Conservation (phyloP, 2,113 vertebrate genomes). For the Oostethus manadensis region DNA sequence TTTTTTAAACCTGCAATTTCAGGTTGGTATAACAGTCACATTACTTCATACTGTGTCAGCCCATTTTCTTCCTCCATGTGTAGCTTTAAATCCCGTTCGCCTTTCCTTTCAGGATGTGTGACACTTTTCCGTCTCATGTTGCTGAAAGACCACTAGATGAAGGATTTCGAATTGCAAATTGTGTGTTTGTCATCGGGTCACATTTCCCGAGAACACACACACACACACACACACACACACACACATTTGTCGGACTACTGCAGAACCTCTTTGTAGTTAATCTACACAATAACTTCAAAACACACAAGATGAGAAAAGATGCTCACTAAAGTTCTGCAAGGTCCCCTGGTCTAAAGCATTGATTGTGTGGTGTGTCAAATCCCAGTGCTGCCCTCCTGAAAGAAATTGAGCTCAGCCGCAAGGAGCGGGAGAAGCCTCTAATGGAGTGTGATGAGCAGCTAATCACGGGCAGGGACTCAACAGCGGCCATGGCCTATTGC, state of each 20-base stretch:
- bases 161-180: background rate
- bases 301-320: background rate
- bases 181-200: background rate
- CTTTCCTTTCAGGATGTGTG: conserved; percentile 16
- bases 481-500: conserved; percentile 12
- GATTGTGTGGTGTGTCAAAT: conserved; percentile 22
- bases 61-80: background rate
- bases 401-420: conserved; percentile 17
- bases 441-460: conserved; percentile 22
- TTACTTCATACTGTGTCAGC: background rate
- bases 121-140: conserved; percentile 19
- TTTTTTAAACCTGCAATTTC: background rate
- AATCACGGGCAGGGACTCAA: conserved; percentile 6
- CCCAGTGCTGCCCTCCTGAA: conserved; percentile 1
- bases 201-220: background rate
- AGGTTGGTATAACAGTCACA: background rate
- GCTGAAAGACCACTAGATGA: background rate
- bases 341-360: conserved; percentile 26
- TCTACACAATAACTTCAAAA: background rate
- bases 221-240: background rate
- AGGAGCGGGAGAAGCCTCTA: conserved; percentile 20
- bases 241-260: background rate
- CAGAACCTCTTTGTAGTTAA: background rate
- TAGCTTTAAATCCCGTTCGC: background rate
- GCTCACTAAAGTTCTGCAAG: conserved; percentile 2